Conservation (phyloP, 2,797 vertebrate genomes). For the Bradypus variegatus region DNA sequence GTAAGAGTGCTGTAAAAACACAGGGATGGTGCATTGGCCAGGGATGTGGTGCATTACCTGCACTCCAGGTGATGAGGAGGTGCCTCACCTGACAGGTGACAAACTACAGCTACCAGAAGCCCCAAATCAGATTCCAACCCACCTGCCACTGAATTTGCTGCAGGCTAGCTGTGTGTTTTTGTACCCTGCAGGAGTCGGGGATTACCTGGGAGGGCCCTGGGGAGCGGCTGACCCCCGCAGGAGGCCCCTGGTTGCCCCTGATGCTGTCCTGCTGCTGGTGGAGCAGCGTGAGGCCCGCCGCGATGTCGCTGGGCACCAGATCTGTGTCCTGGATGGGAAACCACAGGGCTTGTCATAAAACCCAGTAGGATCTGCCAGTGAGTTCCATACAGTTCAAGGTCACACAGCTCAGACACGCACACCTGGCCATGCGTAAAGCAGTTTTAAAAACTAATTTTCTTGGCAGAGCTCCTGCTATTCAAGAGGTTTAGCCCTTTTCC, state of each 20-base stretch:
- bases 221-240: conserved; percentile 74
- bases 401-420: background rate
- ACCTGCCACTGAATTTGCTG: background rate
- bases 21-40: background rate
- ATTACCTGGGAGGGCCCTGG: conserved; percentile 80
- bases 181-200: background rate
- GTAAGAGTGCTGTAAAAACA: background rate
- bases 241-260: conserved; percentile 80
- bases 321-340: conserved; percentile 87
- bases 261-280: conserved; percentile 94
- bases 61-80: background rate
- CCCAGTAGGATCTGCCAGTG: rapidly evolving
- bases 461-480: background rate
- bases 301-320: conserved; percentile 94
- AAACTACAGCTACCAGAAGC: background rate
- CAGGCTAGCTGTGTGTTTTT: background rate
- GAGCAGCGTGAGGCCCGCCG: conserved; percentile 91
- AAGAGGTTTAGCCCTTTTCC: background rate
- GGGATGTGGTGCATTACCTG: background rate
- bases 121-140: background rate
- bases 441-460: background rate
- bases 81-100: background rate
- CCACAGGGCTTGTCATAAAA: background rate
- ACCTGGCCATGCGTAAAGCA: no score
- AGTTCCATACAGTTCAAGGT: background rate